Conservation (phyloP, 1,140 invertebrate genomes). For the Schlechtendalia chinensis region DNA sequence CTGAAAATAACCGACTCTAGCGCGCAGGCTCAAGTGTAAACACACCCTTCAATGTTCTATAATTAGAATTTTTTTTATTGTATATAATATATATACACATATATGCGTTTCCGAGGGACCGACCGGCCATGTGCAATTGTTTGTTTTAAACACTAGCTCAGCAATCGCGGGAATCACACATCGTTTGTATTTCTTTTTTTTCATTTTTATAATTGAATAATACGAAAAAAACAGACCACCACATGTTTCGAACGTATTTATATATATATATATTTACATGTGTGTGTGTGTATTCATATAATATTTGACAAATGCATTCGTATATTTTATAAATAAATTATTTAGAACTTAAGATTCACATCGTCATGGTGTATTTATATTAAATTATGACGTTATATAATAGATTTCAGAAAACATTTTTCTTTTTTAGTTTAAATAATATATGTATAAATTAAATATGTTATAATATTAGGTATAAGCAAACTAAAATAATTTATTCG, state of each 20-base stretch:
- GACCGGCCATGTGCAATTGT: conserved; percentile 38
- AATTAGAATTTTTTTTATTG: conserved; percentile 24
- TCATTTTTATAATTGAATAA: conserved; percentile 32
- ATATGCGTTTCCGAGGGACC: conserved; percentile 24
- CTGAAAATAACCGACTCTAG: conserved; percentile 32
- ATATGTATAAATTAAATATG: neutral
- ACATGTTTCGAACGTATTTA: conserved; percentile 8
- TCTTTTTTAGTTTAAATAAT: neutral
- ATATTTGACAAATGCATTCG: conserved; percentile 26
- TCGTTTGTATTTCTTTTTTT: conserved; percentile 31
- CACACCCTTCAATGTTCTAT: conserved; percentile 35
- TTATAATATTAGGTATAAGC: too few species aligned
- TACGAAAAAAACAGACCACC: conserved; percentile 37
- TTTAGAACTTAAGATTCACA: conserved; percentile 10
- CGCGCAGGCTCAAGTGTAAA: conserved; percentile 32
- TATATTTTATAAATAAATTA: conserved; percentile 39
- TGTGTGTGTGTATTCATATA: too few species aligned
- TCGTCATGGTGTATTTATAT: neutral
- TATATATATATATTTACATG: neutral
- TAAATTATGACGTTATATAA: neutral
- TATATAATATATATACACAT: neutral
- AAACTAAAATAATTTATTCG: too few species aligned
- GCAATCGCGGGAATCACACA: conserved; percentile 35
- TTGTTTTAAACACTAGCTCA: conserved; percentile 34
- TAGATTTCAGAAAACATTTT: neutral